Percentiles rank a stretch among this genome's conserved stretches.
Conservation (phyloP, 2,113 vertebrate species). For the Prunella himalayana region DNA sequence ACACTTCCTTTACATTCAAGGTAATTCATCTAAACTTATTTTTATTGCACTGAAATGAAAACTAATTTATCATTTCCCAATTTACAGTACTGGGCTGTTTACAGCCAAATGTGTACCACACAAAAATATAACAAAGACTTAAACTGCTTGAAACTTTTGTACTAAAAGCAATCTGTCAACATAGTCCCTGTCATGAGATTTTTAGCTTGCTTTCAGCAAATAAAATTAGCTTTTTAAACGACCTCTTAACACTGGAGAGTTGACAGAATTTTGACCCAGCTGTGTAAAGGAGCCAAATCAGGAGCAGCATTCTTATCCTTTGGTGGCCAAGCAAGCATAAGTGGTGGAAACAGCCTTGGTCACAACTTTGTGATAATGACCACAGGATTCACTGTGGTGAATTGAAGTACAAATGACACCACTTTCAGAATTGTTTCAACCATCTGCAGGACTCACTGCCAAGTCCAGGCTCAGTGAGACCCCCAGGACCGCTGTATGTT, state of each 20-base stretch:
- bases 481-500: not conserved
- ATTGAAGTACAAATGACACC: not conserved
- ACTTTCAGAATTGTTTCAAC: not conserved
- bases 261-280: not conserved
- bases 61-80: not conserved
- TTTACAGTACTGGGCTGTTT: not conserved
- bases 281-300: not conserved
- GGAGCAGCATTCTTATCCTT: not conserved
- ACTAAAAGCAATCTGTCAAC: not conserved
- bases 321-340: not conserved
- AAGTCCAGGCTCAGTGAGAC: not conserved
- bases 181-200: not conserved
- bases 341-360: not conserved
- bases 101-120: not conserved
- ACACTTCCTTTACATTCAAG: constrained; percentile 43
- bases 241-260: not conserved
- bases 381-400: not conserved
- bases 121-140: not conserved
- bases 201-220: not conserved
- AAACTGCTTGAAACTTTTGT: not conserved
- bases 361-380: not conserved
- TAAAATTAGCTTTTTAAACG: not conserved
- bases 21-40: constrained; percentile 14
- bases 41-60: not conserved
- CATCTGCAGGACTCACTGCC: not conserved